These are phyloP conservation scores for Nanorana parkeri DNA, from an alignment of 2,113 vertebrate genomes.

Conservation along the genomic window DNA sequence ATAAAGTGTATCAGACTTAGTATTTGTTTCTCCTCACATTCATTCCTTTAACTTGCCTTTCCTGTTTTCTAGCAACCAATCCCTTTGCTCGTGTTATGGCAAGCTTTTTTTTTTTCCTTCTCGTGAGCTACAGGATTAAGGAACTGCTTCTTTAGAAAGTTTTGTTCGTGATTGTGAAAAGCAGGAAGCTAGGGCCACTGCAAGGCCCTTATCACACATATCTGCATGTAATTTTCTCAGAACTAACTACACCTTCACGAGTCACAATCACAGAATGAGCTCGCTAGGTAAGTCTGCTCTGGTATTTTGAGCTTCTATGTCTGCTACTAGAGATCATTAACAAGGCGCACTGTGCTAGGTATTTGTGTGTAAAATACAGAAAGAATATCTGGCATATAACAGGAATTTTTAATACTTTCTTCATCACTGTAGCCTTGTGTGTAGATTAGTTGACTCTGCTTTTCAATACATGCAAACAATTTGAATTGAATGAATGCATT, in stretches of 20 bases:
- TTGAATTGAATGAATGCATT: neutral
- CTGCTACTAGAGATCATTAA: neutral
- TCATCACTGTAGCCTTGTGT: neutral
- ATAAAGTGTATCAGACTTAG: conserved; percentile 5
- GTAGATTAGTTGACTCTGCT: neutral
- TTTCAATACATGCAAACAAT: neutral
- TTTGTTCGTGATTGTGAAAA: conserved; percentile 36
- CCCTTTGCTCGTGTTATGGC: conserved; percentile 48
- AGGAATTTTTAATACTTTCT: neutral
- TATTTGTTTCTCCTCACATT: conserved; percentile 14
- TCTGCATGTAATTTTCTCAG: conserved; percentile 28
- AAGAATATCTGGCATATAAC: neutral
- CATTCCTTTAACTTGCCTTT: conserved; percentile 52
- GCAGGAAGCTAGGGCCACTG: conserved; percentile 47
- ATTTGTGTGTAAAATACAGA: neutral
- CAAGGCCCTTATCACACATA: conserved; percentile 10
- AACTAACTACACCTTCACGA: neutral
- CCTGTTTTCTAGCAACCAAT: conserved; percentile 50
- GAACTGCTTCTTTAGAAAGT: conserved; percentile 51
- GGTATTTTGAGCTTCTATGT: neutral
- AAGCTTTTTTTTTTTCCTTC: conserved; percentile 18
- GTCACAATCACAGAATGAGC: conserved; percentile 32
- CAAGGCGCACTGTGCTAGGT: neutral
- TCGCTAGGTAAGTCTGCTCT: conserved; percentile 32
- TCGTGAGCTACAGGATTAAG: conserved; percentile 46